phyloP scores from a whole-genome alignment of 2,888 invertebrate genomes.

The Oxytorus armatus region DNA sequence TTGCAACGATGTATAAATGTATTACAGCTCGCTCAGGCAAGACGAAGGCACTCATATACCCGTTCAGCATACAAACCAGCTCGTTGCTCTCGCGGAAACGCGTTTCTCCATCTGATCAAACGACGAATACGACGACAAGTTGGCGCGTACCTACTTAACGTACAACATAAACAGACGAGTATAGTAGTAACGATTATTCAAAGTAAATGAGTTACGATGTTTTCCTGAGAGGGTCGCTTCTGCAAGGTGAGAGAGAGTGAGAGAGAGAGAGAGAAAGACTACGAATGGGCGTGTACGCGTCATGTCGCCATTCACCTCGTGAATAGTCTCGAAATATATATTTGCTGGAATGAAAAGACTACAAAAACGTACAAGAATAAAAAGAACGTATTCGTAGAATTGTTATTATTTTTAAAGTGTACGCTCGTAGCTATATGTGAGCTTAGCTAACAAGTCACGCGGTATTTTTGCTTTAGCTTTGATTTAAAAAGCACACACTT shows the following conservation, averaged over 20 bases:
- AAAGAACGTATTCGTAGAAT: too few species aligned
- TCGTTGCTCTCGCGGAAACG: slow-evolving; percentile 54
- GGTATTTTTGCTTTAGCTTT: too few species aligned
- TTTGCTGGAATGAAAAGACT: slow-evolving; percentile 26
- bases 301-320: slow-evolving; percentile 39
- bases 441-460: too few species aligned
- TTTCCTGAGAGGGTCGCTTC: slow-evolving; percentile 20
- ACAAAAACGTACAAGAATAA: background rate
- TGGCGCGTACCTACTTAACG: slow-evolving; percentile 54
- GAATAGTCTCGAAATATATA: slow-evolving; percentile 19
- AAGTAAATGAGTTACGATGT: slow-evolving; percentile 64
- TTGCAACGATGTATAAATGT: slow-evolving; percentile 43
- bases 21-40: slow-evolving; percentile 46
- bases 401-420: too few species aligned
- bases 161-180: slow-evolving; percentile 63
- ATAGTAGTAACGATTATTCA: slow-evolving; percentile 62
- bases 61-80: slow-evolving; percentile 10
- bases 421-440: too few species aligned
- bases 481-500: too few species aligned
- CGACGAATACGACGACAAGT: slow-evolving; percentile 59
- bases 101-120: slow-evolving; percentile 67
- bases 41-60: slow-evolving; percentile 36
- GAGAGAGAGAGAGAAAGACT: slow-evolving; percentile 14
- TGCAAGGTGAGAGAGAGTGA: slow-evolving; percentile 41
- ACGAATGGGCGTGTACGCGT: slow-evolving; percentile 44